phyloP scores from a whole-genome alignment of 2,113 vertebrate species.

The Hippopotamus amphibius region DNA sequence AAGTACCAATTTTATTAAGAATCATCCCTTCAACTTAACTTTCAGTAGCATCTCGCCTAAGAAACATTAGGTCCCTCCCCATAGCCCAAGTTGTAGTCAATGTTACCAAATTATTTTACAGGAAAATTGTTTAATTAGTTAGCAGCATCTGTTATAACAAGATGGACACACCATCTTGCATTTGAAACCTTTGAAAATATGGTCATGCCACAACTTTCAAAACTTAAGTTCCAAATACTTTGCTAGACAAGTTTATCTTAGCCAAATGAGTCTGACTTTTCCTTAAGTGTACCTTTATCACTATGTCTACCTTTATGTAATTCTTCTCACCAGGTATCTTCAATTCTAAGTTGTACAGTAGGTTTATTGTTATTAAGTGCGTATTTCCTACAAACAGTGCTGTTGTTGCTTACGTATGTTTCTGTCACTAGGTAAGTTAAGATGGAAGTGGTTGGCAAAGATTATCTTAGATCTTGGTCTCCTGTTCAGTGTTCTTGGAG shows the following conservation, averaged over 20 bases:
- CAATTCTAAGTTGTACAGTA: neutral
- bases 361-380: neutral
- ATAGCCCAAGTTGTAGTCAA: neutral
- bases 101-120: neutral
- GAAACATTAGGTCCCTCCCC: neutral
- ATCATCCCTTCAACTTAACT: neutral
- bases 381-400: neutral
- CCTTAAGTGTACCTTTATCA: neutral
- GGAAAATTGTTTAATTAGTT: neutral
- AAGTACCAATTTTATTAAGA: neutral
- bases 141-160: neutral
- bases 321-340: neutral
- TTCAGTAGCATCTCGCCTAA: neutral
- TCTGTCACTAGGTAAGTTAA: neutral
- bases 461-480: neutral
- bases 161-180: neutral
- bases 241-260: neutral
- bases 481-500: neutral
- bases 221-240: neutral
- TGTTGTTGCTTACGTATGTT: neutral
- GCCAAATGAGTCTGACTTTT: neutral
- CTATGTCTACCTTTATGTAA: neutral
- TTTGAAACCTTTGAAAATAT: slow-evolving; percentile 3
- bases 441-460: neutral
- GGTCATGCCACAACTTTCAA: neutral